Evolutionary conservation across 2,797 vertebrate genomes (phyloP), one percentile per base, ranked within the genome.

Genomic region (Eospalax fontanierii): DNA sequence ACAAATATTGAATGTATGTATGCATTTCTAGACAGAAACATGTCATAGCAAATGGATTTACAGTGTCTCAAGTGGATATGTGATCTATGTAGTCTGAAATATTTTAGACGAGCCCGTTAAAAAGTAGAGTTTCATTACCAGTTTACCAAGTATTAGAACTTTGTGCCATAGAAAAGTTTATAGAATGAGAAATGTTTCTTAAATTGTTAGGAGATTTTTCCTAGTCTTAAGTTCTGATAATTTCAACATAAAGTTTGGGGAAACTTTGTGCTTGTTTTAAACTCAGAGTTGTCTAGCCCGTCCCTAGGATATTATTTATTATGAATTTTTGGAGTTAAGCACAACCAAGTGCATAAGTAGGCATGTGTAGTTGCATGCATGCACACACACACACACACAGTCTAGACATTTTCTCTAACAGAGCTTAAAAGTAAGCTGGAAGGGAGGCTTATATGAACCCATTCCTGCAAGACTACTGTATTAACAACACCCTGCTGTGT

Each of bases 401-500:
- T 43, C 35, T 70, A 40, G 83, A 90, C 81, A 81, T 93, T 84
- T 94, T 86, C 87, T 96, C 95, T 95, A 94, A 93, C 66, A 95
- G 94, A 71, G 40, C 71, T 96, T 95, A 86, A 87, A 73, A 96
- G 81, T 68, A 90, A 95, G 89, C 90, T 81, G 75, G 87, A 71
- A 94, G 70, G 87, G 83, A 91, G 86, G 91, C 91, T 90, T 91
- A 70, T 90, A 85, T 92, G 92, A 96, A 86, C 78, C 74, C 81
- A 90, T 95, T 96, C 94, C 95, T 96, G 94, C 3, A 18, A 95
- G 94, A 93, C 2, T 66, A 79, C 92, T 92, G n/a, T 94, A 89
- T 95, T 95, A 97, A 94, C 79, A 95, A 43, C 83, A 95, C 93
- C 95, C 97, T 94, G 95, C 97, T 97, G 97, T 61, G 96, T 97